These are phyloP conservation scores for Drosophila meridiana DNA, from an alignment of 2,888 invertebrate genomes.

Conservation along the genomic window DNA sequence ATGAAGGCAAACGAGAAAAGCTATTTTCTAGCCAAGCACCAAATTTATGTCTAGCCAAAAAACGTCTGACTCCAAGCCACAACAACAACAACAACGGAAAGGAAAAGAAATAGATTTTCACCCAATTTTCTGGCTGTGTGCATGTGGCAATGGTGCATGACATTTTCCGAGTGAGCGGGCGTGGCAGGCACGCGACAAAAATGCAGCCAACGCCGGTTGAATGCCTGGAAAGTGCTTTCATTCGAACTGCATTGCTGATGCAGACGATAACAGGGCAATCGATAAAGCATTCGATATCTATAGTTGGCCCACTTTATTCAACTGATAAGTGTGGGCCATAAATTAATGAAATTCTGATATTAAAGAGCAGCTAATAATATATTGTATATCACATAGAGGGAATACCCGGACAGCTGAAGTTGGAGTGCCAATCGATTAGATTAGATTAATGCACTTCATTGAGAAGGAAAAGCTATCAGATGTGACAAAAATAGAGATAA, in stretches of 20 bases:
- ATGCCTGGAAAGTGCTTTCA: constrained; percentile 37
- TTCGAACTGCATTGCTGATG: constrained; percentile 44
- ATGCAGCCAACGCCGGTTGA: constrained; percentile 20
- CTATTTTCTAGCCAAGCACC: constrained; percentile 58
- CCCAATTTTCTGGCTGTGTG: constrained; percentile 77
- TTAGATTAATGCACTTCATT: constrained; percentile 6
- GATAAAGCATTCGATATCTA: constrained; percentile 34
- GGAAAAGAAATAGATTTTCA: constrained; percentile 69
- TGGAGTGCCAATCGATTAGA: constrained; percentile 50
- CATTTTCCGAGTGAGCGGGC: constrained; percentile 45
- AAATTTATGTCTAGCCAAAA: constrained; percentile 63
- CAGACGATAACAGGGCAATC: constrained; percentile 49
- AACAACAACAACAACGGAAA: constrained; percentile 16
- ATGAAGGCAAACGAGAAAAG: constrained; percentile 58
- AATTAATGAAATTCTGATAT: constrained; percentile 24
- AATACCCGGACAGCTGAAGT: constrained; percentile 1
- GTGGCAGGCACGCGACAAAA: constrained; percentile 60
- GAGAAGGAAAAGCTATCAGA: background rate
- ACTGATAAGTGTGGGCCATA: constrained; percentile 46
- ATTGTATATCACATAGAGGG: background rate
- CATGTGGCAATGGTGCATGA: constrained; percentile 64
- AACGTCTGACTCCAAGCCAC: constrained; percentile 24
- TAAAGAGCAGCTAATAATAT: background rate
- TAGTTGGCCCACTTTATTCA: constrained; percentile 33
- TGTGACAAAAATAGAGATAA: background rate